Conservation (phyloP, 1,140 invertebrate species). For the Galleria mellonella region DNA sequence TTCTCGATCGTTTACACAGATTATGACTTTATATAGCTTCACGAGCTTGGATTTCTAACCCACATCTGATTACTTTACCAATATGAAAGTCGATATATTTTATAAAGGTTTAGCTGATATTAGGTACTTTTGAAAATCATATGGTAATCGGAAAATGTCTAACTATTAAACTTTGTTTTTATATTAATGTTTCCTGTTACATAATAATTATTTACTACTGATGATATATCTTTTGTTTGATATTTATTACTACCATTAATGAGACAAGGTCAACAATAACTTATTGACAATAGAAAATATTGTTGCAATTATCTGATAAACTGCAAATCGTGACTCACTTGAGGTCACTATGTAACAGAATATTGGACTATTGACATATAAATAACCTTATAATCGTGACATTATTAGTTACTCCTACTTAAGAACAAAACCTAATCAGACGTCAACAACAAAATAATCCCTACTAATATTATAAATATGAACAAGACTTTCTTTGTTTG, state of each 20-base stretch:
- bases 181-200: too few relatives aligned
- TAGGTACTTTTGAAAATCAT: too few relatives aligned
- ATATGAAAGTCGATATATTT: constrained; percentile 13
- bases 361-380: constrained; percentile 40
- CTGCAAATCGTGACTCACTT: constrained; percentile 48
- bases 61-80: constrained; percentile 36
- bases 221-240: too few relatives aligned
- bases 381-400: constrained; percentile 33
- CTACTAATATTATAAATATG: background rate
- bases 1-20: constrained; percentile 31
- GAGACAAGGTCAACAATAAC: constrained; percentile 40
- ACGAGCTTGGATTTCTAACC: constrained; percentile 44
- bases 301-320: constrained; percentile 55
- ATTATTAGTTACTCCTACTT: too few relatives aligned
- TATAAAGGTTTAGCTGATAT: too few relatives aligned
- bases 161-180: too few relatives aligned
- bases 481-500: too few relatives aligned
- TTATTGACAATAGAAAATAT: constrained; percentile 56
- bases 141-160: too few relatives aligned
- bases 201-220: too few relatives aligned
- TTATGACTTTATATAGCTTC: constrained; percentile 35
- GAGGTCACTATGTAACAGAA: constrained; percentile 37
- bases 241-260: constrained; percentile 5
- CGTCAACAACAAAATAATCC: background rate
- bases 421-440: too few relatives aligned